Percentiles rank a stretch among this genome's conserved stretches.
Conservation (phyloP, 2,797 vertebrate species). For the Enteromius paludinosus region DNA sequence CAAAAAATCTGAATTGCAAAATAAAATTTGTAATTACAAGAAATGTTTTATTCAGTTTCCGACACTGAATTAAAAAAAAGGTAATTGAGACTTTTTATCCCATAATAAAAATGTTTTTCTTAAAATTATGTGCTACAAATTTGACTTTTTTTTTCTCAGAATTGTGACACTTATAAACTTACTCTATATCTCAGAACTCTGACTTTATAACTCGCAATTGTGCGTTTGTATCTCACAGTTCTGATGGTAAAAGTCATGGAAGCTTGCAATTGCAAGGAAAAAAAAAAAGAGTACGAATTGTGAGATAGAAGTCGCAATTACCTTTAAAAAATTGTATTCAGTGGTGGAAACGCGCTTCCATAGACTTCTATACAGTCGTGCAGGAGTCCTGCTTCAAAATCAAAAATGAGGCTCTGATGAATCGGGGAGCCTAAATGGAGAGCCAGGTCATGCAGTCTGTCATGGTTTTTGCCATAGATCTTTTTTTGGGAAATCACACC, state of each 20-base stretch:
- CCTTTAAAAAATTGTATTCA: not conserved
- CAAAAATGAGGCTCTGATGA: slow-evolving; percentile 5
- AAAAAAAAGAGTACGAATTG: not conserved
- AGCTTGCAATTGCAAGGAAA: not conserved
- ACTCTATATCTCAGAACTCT: too few species aligned
- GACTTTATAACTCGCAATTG: too few species aligned
- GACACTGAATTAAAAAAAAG: too few species aligned
- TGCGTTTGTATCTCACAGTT: too few species aligned
- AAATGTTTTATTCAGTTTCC: too few species aligned
- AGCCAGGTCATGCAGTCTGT: slow-evolving; percentile 74
- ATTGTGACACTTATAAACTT: too few species aligned
- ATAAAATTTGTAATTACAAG: not conserved
- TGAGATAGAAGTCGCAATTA: not conserved
- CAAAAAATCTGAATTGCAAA: not conserved
- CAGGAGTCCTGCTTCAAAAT: slow-evolving; percentile 3
- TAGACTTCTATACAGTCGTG: not conserved
- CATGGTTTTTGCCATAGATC: slow-evolving; percentile 76
- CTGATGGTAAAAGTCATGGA: too few species aligned
- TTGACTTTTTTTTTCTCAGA: too few species aligned
- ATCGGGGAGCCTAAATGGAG: slow-evolving; percentile 28
- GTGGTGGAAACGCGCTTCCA: not conserved
- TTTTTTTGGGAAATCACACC: slow-evolving; percentile 78
- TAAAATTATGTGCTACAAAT: too few species aligned
- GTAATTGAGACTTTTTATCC: too few species aligned
- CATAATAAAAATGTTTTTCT: too few species aligned